These are phyloP conservation scores for Chirona hameri DNA, from an alignment of 2,888 invertebrate species.

Conservation along the genomic window DNA sequence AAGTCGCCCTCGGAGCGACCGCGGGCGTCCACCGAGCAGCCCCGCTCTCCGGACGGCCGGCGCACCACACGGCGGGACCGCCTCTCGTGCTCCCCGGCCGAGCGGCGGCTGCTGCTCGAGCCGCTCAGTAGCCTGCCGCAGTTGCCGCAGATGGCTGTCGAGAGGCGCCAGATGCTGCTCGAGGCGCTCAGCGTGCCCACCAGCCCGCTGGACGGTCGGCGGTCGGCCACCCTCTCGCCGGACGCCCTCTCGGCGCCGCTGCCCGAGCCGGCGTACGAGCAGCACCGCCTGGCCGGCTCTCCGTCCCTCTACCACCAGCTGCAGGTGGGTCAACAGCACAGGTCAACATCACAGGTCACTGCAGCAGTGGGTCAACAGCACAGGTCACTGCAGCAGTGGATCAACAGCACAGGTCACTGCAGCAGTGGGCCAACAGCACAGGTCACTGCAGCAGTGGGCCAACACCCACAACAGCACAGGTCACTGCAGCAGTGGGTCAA, in stretches of 20 bases:
- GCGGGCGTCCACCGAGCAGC: background rate
- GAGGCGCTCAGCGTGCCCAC: conserved; percentile 24
- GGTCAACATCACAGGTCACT: too few relatives aligned
- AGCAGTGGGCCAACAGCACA: too few relatives aligned
- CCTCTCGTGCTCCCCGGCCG: background rate
- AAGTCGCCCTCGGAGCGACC: conserved; percentile 8
- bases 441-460: too few relatives aligned
- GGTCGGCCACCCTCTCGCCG: background rate
- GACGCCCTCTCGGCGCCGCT: background rate
- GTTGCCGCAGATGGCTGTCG: background rate
- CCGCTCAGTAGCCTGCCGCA: background rate
- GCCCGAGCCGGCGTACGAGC: background rate
- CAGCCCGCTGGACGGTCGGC: background rate
- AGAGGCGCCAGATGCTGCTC: conserved; percentile 13
- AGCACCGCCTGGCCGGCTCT: background rate
- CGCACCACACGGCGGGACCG: conserved; percentile 1
- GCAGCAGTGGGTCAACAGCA: background rate
- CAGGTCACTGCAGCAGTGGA: too few relatives aligned
- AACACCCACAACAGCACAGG: too few relatives aligned
- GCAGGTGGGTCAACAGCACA: background rate
- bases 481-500: background rate
- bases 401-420: too few relatives aligned
- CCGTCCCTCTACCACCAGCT: conserved; percentile 10
- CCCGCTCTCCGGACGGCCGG: conserved; percentile 6
- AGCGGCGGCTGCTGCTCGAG: conserved; percentile 13